Base-by-base conservation (phyloP, 2,113 vertebrate genomes). In the Nestor notabilis region DNA sequence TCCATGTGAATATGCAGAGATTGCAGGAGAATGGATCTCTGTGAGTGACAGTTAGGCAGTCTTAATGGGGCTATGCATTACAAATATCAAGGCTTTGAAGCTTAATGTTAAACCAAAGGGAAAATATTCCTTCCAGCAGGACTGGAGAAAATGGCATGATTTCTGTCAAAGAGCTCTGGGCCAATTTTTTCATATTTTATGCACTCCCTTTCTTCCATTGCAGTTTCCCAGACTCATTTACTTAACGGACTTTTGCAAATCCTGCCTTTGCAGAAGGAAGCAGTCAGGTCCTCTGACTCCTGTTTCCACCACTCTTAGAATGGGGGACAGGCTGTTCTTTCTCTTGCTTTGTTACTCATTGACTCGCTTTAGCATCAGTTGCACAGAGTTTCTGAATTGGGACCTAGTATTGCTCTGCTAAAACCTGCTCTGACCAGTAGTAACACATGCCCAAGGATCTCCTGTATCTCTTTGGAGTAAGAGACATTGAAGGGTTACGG, bases 151-250 rank as follows among this genome's bases (percentile, higher is more conserved):
- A 87, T 70, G 46, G 17, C 75, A 29, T 63, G 31, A 90, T 43
- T 87, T 83, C 85, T 83, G 44, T 85, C 52, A 52, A 71, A 64
- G 56, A 90, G 52, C 63, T 92, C 53, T 52, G 31, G 27, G n/a
- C 49, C 21, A 44, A n/a, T 95, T 87, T 94, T 46, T 81, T 70
- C 37, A 27, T 76, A 33, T 72, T 94, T 71, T 65, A 72, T 44
- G 28, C 17, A 5, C 31, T 74, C 11, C 8, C 16, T 28, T 90
- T 83, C 53, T 71, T 77, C 24, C 70, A 79, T 37, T 65, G 70
- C 49, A 27, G 52, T 88, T 93, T 83, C 43, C 43, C 58, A 28
- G 5, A 0, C 46, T 72, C 47, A 55, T 50, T 83, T 72, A n/a
- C 27, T 52, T 71, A 71, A 79, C 12, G 44, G 66, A 47, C 14